Base-by-base conservation (phyloP, 2,888 invertebrate species). In the Sinotaia quadrata region DNA sequence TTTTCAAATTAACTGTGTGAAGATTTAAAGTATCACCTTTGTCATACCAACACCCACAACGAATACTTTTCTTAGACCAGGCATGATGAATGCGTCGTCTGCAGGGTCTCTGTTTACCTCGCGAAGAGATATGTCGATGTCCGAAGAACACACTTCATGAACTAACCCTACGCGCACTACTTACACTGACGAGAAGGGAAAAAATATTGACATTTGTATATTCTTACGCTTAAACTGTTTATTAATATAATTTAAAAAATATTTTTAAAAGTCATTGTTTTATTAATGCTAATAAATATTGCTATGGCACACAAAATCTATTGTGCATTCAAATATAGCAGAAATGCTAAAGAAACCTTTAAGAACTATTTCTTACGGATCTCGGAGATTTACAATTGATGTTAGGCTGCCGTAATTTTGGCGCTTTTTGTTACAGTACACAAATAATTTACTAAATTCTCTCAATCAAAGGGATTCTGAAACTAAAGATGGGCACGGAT, bases 41-140 rank as follows among this genome's bases (percentile, higher is more conserved):
- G 97, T 97, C 97, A 98, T 98, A 75, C 97, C 97, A 78, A 97
- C 97, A 75, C 98, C 98, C 82, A 97, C 92, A 66, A 97, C 96
- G 89, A 92, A 98, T 63, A 96, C 95, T 68, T 81, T 82, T 68
- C 82, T 47, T 10, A 2, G 33, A 4, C 52, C 37, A 21, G 29
- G 57, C 68, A 68, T 71, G 49, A 5, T 56, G n/a, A n/a, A n/a
- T 47, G 12, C 47, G 24, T 3, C 4, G 8, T 24, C 24, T 47
- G 47, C 24, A 7, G 18, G 1, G 49, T 8, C 18, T 5, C 36
- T 63, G 63, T 63, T 62, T 63, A 54, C 63, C 52, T 54, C 63
- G 8, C 29, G 52, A 24, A 27, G 18, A 8, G 27, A 27, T 18
- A 15, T 18, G 27, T 24, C 27, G 37, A 27, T 54, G 63, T 63